A percentile compares a stretch with the other conserved stretches of the same genome.
These are phyloP conservation scores for Fabriciana adippe DNA, from an alignment of 2,888 invertebrate genomes.

Conservation along the genomic window DNA sequence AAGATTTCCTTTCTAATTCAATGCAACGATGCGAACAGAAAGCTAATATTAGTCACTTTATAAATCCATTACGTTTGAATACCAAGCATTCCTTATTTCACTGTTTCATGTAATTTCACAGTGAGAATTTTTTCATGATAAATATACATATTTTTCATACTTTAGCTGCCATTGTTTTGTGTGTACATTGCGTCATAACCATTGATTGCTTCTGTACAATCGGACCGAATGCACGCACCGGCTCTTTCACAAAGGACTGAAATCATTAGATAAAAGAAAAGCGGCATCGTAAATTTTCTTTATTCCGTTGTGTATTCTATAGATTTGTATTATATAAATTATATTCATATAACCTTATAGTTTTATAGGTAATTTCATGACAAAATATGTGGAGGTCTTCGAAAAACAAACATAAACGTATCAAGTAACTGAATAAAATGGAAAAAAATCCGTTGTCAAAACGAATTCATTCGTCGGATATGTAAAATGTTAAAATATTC, in stretches of 20 bases:
- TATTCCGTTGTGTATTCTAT: conserved; percentile 47
- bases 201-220: conserved; percentile 71
- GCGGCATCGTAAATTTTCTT: conserved; percentile 68
- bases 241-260: conserved; percentile 64
- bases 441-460: conserved; percentile 66
- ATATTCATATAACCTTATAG: not conserved
- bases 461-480: conserved; percentile 76
- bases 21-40: conserved; percentile 21
- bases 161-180: conserved; percentile 33
- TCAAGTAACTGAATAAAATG: conserved; percentile 70
- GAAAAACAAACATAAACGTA: conserved; percentile 64
- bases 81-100: conserved; percentile 8
- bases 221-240: conserved; percentile 64
- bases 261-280: conserved; percentile 72
- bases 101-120: conserved; percentile 13
- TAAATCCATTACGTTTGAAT: conserved; percentile 18
- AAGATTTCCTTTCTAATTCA: conserved; percentile 30
- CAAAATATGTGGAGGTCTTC: conserved; percentile 41
- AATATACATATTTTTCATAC: conserved; percentile 27
- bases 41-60: conserved; percentile 19
- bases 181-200: conserved; percentile 57
- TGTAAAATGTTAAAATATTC: conserved; percentile 80
- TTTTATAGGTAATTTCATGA: not conserved
- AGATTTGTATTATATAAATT: conserved; percentile 17
- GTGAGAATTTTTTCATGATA: conserved; percentile 22